phyloP scores from a whole-genome alignment of 2,113 vertebrate species.

The Balaeniceps rex region DNA sequence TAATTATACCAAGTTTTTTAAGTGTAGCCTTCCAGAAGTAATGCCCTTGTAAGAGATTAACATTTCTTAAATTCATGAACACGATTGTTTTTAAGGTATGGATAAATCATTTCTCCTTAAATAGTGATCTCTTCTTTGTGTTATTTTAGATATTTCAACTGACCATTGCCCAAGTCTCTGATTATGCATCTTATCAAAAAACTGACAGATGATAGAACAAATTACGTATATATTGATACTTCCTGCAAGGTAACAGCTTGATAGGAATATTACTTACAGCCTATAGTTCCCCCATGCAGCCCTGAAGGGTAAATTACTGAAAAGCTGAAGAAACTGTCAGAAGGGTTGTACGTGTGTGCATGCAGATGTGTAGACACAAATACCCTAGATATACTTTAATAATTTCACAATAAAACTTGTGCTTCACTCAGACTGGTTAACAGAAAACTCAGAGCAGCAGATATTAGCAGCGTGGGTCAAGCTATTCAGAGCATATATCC shows the following conservation, averaged over 20 bases:
- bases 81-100: neutral
- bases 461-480: neutral
- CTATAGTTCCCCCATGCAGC: neutral
- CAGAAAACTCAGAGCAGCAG: neutral
- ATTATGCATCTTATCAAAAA: neutral
- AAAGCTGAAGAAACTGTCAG: neutral
- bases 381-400: neutral
- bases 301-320: neutral
- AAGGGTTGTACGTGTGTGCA: neutral
- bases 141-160: neutral
- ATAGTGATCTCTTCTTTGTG: neutral
- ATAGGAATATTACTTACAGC: neutral
- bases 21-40: neutral
- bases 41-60: neutral
- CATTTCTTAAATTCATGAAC: neutral
- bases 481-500: neutral
- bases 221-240: neutral
- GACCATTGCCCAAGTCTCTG: neutral
- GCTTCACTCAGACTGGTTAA: neutral
- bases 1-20: neutral
- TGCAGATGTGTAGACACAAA: neutral
- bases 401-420: neutral
- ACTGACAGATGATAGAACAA: neutral
- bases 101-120: neutral
- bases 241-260: neutral